Evolutionary conservation across 2,797 vertebrate genomes (phyloP).

Genomic region (Tachyglossus aculeatus): DNA sequence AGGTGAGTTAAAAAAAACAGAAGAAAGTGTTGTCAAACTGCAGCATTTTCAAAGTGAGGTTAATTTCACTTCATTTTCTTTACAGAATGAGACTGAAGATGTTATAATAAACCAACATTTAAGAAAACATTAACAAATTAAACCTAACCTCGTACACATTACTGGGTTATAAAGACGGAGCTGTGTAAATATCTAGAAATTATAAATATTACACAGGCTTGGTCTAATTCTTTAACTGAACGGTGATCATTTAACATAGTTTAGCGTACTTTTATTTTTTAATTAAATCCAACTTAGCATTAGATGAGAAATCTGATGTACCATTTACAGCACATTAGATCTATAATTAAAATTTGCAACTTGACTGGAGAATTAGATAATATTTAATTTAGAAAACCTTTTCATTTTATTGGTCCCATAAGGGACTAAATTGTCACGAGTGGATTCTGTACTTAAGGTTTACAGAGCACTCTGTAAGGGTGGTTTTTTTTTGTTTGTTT

Average conservation of each 20-base stretch:
- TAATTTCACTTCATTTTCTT: neutral
- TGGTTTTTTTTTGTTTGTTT: conserved; percentile 15
- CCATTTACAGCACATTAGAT: conserved; percentile 45
- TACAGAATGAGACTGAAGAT: neutral
- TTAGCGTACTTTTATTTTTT: conserved; percentile 41
- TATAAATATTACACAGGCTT: conserved; percentile 30
- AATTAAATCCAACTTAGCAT: conserved; percentile 48
- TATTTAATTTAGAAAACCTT: conserved; percentile 46
- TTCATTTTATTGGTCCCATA: conserved; percentile 31
- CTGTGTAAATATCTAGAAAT: conserved; percentile 33
- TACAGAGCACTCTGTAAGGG: neutral
- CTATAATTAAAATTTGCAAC: conserved; percentile 56
- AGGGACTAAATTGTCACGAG: neutral
- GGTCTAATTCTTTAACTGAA: conserved; percentile 42
- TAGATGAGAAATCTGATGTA: conserved; percentile 50
- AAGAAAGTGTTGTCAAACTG: rapidly evolving
- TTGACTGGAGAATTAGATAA: conserved; percentile 25
- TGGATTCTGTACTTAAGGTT: neutral
- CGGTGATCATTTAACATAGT: conserved; percentile 26
- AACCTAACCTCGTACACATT: neutral
- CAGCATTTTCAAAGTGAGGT: neutral
- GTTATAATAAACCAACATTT: neutral
- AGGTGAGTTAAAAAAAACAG: neutral
- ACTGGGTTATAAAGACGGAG: conserved; percentile 2
- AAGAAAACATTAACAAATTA: neutral